A percentile compares a stretch with the other conserved stretches of the same genome.
Evolutionary conservation across 2,797 vertebrate genomes (phyloP).

Genomic region (Muscicapa striata): DNA sequence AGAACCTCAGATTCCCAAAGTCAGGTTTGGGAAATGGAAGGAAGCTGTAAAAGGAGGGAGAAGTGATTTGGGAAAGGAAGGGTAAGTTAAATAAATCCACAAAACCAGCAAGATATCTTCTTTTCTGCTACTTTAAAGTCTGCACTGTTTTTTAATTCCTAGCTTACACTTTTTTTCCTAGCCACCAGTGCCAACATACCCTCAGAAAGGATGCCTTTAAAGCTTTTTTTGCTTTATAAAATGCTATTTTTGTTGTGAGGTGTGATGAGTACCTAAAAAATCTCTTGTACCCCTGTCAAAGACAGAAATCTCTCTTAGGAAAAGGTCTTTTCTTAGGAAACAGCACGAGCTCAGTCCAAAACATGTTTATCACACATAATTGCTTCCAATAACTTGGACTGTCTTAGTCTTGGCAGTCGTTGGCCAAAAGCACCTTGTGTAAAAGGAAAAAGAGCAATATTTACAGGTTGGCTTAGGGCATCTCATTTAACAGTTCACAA

Average conservation of each 20-base stretch:
- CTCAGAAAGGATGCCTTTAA: not conserved
- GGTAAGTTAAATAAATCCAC: not conserved
- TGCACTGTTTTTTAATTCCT: not conserved
- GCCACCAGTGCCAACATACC: not conserved
- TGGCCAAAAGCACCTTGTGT: not conserved
- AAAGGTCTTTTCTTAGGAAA: not conserved
- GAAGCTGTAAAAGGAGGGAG: not conserved
- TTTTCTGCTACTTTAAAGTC: not conserved
- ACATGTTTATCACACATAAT: not conserved
- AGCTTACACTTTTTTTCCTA: not conserved
- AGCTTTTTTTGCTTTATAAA: not conserved
- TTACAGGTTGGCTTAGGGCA: not conserved
- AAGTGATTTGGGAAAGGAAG: not conserved
- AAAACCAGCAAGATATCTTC: not conserved
- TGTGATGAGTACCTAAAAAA: slow-evolving; percentile 11
- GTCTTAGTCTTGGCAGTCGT: not conserved
- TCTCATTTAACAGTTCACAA: not conserved
- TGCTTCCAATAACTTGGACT: not conserved
- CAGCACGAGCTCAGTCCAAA: not conserved
- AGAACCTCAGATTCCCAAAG: not conserved
- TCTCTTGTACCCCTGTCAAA: not conserved
- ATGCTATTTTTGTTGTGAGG: not conserved
- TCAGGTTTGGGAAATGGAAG: not conserved
- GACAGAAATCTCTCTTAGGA: not conserved
- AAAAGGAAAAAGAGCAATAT: not conserved